Evolutionary conservation across 2,888 invertebrate species (phyloP), one percentile per base, ranked within the genome.

Genomic region (Plagiodera versicolora): DNA sequence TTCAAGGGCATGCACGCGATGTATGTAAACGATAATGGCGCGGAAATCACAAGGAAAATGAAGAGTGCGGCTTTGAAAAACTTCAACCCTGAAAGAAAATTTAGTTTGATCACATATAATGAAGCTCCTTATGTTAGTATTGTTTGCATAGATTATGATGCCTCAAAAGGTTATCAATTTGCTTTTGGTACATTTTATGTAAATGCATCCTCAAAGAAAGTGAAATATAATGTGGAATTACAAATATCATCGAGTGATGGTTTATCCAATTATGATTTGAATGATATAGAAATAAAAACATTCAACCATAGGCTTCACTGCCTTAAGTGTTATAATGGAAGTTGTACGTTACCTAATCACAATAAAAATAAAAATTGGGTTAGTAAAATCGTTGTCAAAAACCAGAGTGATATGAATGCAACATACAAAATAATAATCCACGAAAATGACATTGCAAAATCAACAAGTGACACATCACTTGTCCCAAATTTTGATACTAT

Each of bases 321-420:
- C 20, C 19, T 56, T 1, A 28, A 47, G 9, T 56, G 56, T 20
- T 47, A 46, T 2, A 14, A 17, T 1, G 56, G 56, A n/a, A 47
- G 28, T 17, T 56, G 56, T 18, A 32, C n/a, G 14, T 10, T 48
- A 1, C 14, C 51, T 35, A 2, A 56, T 39, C 35, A 30, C 3
- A 48, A 56, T 35, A 20, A 56, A 11, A 47, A 49, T 30, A 28
- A 56, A 18, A 56, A 56, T 10, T 56, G 49, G 35, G 17, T 56
- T 11, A 56, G 28, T 32, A 48, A 17, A 49, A 19, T 56, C 39
- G 50, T 50, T 9, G 4, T 56, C 2, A 24, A 56, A 14, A 56
- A 56, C 9, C 6, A 11, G 9, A 19, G 39, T 17, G 50, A 49
- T 24, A 50, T 47, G 45, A 17, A 30, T 28, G 17, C 35, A 32